Evolutionary conservation across 2,888 invertebrate genomes (phyloP).

Genomic region (Sphaeridia pumilis): DNA sequence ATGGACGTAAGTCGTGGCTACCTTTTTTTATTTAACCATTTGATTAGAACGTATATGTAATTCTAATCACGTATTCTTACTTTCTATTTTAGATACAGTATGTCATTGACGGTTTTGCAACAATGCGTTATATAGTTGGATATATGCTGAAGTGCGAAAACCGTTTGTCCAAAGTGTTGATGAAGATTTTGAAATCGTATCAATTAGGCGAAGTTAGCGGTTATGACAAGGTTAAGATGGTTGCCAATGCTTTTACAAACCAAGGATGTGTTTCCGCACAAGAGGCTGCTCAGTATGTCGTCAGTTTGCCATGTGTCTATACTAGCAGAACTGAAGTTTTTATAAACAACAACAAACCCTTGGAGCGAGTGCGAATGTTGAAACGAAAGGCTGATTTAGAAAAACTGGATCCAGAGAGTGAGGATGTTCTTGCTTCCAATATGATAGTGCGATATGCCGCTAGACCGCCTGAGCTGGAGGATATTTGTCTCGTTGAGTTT

Average conservation of each 20-base stretch:
- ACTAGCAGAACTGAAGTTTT: slow-evolving; percentile 14
- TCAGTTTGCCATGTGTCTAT: slow-evolving; percentile 20
- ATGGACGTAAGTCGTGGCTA: no score
- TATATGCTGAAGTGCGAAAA: slow-evolving; percentile 31
- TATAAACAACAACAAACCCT: slow-evolving; percentile 15
- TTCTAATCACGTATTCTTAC: no score
- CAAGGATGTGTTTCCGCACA: slow-evolving; percentile 32
- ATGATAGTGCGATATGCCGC: slow-evolving; percentile 36
- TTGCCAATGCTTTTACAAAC: neutral
- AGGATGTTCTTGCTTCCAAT: slow-evolving; percentile 20
- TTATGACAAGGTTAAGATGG: neutral
- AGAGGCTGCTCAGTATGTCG: slow-evolving; percentile 32
- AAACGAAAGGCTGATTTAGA: slow-evolving; percentile 15
- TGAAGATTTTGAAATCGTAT: slow-evolving; percentile 28
- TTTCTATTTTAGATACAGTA: no score
- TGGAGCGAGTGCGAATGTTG: slow-evolving; percentile 14
- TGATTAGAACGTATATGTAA: no score
- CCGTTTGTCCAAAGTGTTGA: slow-evolving; percentile 29
- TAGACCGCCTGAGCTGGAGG: slow-evolving; percentile 24
- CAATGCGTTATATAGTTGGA: slow-evolving; percentile 37
- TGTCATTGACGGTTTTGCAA: slow-evolving; percentile 38
- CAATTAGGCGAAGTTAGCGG: slow-evolving; percentile 7
- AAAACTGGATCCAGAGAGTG: slow-evolving; percentile 12
- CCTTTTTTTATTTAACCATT: no score
- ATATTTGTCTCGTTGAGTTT: slow-evolving; percentile 37